Conservation (phyloP, 2,888 invertebrate species). For the Oxystoma pomonae region DNA sequence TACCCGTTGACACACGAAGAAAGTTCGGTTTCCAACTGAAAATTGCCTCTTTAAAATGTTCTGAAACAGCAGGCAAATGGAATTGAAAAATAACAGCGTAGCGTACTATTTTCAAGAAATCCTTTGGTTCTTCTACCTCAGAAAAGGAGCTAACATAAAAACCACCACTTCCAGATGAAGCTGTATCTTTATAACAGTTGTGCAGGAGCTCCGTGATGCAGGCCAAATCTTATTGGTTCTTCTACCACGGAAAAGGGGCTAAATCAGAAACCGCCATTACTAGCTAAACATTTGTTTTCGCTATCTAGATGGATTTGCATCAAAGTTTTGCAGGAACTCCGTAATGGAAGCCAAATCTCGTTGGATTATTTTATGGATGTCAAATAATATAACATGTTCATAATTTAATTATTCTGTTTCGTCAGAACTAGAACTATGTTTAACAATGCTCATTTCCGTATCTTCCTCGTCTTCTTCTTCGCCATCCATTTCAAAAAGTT, state of each 20-base stretch:
- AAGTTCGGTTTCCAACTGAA: slow-evolving; percentile 36
- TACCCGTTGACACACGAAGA: slow-evolving; percentile 53
- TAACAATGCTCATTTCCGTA: slow-evolving; percentile 44
- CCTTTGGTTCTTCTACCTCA: slow-evolving; percentile 7
- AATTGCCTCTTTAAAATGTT: slow-evolving; percentile 30
- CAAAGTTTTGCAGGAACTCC: slow-evolving; percentile 85
- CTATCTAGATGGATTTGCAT: slow-evolving; percentile 47
- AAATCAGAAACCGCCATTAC: slow-evolving; percentile 55
- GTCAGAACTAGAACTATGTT: background rate
- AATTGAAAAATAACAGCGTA: slow-evolving; percentile 38
- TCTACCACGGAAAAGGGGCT: slow-evolving; percentile 28
- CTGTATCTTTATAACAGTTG: slow-evolving; percentile 35
- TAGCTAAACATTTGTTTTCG: slow-evolving; percentile 34
- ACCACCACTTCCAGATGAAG: slow-evolving; percentile 49
- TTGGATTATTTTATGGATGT: slow-evolving; percentile 80
- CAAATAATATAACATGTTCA: slow-evolving; percentile 48
- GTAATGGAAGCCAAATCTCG: slow-evolving; percentile 85
- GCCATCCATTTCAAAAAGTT: slow-evolving; percentile 88
- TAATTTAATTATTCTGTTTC: background rate
- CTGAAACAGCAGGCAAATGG: slow-evolving; percentile 39
- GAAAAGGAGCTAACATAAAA: slow-evolving; percentile 49
- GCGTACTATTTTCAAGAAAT: slow-evolving; percentile 42
- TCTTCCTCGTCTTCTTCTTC: slow-evolving; percentile 90
- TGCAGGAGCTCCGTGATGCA: slow-evolving; percentile 58
- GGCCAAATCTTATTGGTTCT: slow-evolving; percentile 57